Evolutionary conservation across 2,888 invertebrate species (phyloP), one percentile per base, ranked within the genome.

Genomic region (Cheilosia grossa): DNA sequence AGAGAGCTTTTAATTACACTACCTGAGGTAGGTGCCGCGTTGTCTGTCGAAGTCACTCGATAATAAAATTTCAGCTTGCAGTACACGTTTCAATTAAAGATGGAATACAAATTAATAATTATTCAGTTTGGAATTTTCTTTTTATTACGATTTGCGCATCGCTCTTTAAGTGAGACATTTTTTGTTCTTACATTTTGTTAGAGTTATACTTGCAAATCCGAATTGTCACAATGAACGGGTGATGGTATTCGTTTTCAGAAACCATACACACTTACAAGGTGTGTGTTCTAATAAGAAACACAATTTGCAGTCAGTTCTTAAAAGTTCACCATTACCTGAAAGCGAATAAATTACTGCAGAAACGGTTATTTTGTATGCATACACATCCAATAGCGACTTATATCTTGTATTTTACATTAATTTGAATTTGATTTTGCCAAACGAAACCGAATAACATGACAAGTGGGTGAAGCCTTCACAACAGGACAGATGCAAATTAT

Each of bases 51-150:
- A 58, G 17, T 70, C 59, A 63, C 64, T 42, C 59, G 58, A 54
- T 70, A 53, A 78, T 49, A 54, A 66, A 63, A 27, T 15, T 79
- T 79, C 61, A 61, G 67, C 44, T 82, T 78, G 72, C 73, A 51
- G 53, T 70, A 47, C 74, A 83, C 83, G 69, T 69, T 83, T 80
- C 80, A 83, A 74, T 80, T 69, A 53, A 69, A 64, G 33, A 58
- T 58, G 73, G 79, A 69, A 83, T 83, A 83, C 75, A 83, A 80
- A 83, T 83, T 69, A 64, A 66, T 59, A 83, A 83, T 80, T 80
- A 74, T 79, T 73, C 53, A 66, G 21, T 72, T 73, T 72, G 70
- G 54, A 54, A 40, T 59, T 24, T 27, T 37, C 37, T 37, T 42
- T 63, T 66, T 82, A 70, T 77, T 77, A 64, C 58, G 27, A 63